phyloP scores from a whole-genome alignment of 2,113 vertebrate species.

The Rhagologus leucostigma region DNA sequence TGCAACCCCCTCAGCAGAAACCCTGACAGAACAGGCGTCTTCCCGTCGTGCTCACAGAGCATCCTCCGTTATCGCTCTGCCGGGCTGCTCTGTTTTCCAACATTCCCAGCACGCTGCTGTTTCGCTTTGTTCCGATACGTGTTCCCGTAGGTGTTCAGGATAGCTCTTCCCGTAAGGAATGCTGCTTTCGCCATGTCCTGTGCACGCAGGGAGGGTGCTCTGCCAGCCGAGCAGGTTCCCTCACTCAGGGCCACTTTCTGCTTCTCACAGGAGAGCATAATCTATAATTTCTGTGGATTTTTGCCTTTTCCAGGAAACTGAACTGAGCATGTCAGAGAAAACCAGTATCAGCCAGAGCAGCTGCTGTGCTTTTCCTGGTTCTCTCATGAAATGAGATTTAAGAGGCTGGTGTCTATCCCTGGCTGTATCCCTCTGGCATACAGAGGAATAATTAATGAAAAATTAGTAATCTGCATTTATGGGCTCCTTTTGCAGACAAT shows the following conservation, averaged over 20 bases:
- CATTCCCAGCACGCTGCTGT: neutral
- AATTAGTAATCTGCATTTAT: neutral
- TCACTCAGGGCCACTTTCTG: neutral
- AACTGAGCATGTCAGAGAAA: neutral
- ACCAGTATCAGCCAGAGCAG: neutral
- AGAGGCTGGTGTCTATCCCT: neutral
- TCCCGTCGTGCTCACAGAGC: neutral
- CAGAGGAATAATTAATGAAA: neutral
- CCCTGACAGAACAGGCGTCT: neutral
- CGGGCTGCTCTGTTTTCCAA: rapidly evolving
- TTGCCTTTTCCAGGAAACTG: neutral
- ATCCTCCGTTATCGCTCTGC: neutral
- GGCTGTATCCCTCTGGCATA: neutral
- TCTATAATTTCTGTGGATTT: neutral
- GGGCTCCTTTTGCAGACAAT: neutral
- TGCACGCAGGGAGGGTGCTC: neutral
- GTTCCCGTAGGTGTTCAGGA: neutral
- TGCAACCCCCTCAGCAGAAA: neutral
- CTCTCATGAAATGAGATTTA: neutral
- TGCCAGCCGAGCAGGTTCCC: neutral
- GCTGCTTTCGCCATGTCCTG: constrained; percentile 74
- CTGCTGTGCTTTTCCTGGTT: neutral
- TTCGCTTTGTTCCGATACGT: rapidly evolving
- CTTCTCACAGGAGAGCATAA: neutral
- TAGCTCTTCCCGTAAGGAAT: constrained; percentile 64